These are phyloP conservation scores for Montipora capricornis DNA, from an alignment of 64 coral and sea anemone species.

Conservation along the genomic window DNA sequence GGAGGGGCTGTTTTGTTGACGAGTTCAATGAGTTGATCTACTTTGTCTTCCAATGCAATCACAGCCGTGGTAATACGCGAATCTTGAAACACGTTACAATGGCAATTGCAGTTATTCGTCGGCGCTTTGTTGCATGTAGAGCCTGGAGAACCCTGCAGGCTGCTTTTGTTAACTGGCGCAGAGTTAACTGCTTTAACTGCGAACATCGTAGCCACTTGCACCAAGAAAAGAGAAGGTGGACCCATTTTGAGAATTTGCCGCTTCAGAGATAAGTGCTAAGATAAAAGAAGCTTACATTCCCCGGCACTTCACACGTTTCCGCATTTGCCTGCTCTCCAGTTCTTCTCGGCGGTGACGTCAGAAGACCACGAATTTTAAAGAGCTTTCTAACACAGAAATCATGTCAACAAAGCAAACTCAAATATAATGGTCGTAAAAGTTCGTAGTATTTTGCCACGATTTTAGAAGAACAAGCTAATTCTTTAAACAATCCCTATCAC, in stretches of 20 bases:
- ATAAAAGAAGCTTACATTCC: not conserved
- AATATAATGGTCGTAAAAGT: not conserved
- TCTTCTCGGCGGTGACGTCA: not conserved
- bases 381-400: not conserved
- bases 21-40: not conserved
- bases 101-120: constrained; percentile 4
- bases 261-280: not conserved
- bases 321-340: not conserved
- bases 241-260: not conserved
- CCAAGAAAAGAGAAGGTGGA: not conserved
- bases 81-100: not conserved
- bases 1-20: not conserved
- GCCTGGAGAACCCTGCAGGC: not conserved
- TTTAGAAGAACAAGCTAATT: no score
- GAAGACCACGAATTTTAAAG: not conserved
- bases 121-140: not conserved
- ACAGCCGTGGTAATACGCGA: not conserved
- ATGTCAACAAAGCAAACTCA: not conserved
- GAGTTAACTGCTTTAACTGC: not conserved
- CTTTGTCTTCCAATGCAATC: not conserved
- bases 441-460: no score
- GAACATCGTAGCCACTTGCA: not conserved
- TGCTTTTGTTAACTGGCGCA: not conserved
- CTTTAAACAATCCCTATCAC: no score
- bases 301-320: not conserved